A percentile compares a stretch with the other conserved stretches of the same genome.
Evolutionary conservation across 1,140 invertebrate species (phyloP).

Genomic region (Bombus vancouverensis): DNA sequence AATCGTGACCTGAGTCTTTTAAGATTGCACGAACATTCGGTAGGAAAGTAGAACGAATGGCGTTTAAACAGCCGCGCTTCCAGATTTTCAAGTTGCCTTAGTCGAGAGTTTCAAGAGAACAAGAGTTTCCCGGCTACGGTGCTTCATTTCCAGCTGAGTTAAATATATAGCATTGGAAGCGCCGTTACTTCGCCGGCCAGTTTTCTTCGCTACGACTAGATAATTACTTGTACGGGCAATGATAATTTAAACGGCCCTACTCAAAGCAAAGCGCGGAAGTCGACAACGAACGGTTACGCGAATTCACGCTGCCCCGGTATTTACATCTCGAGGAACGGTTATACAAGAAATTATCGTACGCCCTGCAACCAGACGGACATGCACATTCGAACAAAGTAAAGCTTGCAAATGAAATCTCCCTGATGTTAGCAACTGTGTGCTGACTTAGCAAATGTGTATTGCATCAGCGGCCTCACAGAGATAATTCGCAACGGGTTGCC

Average conservation of each 20-base stretch:
- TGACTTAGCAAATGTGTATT: slow-evolving; percentile 1
- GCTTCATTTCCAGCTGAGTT: background rate
- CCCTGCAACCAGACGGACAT: background rate
- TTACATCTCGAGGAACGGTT: background rate
- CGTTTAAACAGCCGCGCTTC: slow-evolving; percentile 11
- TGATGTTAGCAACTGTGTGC: background rate
- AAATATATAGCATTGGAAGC: slow-evolving; percentile 27
- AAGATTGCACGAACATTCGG: background rate
- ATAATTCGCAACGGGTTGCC: slow-evolving; percentile 12
- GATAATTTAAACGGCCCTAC: slow-evolving; percentile 2
- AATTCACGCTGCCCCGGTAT: background rate
- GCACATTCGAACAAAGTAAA: slow-evolving; percentile 14
- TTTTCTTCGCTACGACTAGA: background rate
- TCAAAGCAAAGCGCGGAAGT: background rate
- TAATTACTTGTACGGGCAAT: slow-evolving; percentile 22
- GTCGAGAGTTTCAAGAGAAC: slow-evolving; percentile 16
- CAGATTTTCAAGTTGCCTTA: background rate
- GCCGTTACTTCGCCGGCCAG: background rate
- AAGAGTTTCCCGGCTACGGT: background rate
- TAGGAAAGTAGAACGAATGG: background rate
- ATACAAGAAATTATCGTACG: background rate
- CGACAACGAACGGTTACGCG: background rate
- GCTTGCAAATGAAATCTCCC: slow-evolving; percentile 13
- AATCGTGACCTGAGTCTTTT: background rate
- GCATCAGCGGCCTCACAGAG: background rate